A percentile compares a stretch with the other conserved stretches of the same genome.
phyloP scores from a whole-genome alignment of 2,888 invertebrate genomes.

The Malacosoma neustria region DNA sequence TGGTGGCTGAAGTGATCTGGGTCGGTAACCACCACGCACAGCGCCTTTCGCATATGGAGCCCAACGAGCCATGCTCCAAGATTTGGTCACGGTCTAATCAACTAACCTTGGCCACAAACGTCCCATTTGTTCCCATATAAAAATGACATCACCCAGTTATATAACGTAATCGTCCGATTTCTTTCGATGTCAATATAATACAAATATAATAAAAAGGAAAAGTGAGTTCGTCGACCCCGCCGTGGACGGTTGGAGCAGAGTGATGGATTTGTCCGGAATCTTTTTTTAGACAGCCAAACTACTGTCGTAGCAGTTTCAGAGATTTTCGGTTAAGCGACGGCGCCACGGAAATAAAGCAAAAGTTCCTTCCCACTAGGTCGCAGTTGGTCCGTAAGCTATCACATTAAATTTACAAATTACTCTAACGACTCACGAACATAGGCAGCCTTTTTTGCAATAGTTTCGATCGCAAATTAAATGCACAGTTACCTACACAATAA shows the following conservation, averaged over 20 bases:
- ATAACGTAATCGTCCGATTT: conserved; percentile 27
- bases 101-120: conserved; percentile 58
- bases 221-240: conserved; percentile 54
- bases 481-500: no score
- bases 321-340: conserved; percentile 26
- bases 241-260: conserved; percentile 36
- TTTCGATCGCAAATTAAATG: conserved; percentile 35
- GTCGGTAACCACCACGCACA: conserved; percentile 40
- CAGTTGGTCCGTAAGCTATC: neutral
- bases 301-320: conserved; percentile 33
- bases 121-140: conserved; percentile 50
- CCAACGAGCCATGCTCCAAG: conserved; percentile 58
- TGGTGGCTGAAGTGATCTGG: conserved; percentile 44
- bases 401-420: conserved; percentile 26
- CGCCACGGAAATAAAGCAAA: conserved; percentile 22
- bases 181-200: conserved; percentile 40
- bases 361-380: conserved; percentile 11
- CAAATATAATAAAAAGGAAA: conserved; percentile 58
- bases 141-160: conserved; percentile 56
- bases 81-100: conserved; percentile 59
- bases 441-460: conserved; percentile 23
- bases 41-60: conserved; percentile 51
- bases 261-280: conserved; percentile 46
- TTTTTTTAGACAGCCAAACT: conserved; percentile 49
- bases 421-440: conserved; percentile 26